phyloP scores from a whole-genome alignment of 2,888 invertebrate species.

The Patella depressa region DNA sequence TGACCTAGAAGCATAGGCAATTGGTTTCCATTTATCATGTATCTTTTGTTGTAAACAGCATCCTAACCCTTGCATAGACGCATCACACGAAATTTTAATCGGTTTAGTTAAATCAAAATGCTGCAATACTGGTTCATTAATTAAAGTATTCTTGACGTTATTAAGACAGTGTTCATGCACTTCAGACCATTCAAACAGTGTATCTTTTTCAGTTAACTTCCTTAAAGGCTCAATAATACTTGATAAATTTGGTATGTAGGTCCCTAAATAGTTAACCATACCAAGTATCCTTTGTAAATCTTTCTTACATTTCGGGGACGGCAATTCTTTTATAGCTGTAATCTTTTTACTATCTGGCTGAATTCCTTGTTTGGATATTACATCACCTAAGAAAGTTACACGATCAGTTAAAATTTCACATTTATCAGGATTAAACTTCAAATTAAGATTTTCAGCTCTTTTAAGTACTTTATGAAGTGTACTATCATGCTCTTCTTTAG shows the following conservation, averaged over 20 bases:
- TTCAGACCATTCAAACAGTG: not conserved
- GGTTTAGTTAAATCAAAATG: slow-evolving; percentile 7
- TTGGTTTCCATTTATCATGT: not conserved
- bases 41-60: slow-evolving; percentile 2
- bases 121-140: not conserved
- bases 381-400: slow-evolving; percentile 7
- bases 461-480: not conserved
- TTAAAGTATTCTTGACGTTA: not conserved
- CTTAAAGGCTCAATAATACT: not conserved
- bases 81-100: slow-evolving; percentile 5
- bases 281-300: not conserved
- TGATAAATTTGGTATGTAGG: not conserved
- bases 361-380: not conserved
- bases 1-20: slow-evolving; percentile 6
- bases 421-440: slow-evolving; percentile 16
- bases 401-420: slow-evolving; percentile 11
- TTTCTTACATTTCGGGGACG: not conserved
- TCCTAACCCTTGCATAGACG: not conserved
- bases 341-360: not conserved
- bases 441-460: not conserved
- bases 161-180: not conserved
- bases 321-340: not conserved
- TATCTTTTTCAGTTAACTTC: not conserved
- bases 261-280: slow-evolving; percentile 8
- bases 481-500: not conserved